phyloP scores from a whole-genome alignment of 2,113 vertebrate genomes.

The Microcebus murinus region DNA sequence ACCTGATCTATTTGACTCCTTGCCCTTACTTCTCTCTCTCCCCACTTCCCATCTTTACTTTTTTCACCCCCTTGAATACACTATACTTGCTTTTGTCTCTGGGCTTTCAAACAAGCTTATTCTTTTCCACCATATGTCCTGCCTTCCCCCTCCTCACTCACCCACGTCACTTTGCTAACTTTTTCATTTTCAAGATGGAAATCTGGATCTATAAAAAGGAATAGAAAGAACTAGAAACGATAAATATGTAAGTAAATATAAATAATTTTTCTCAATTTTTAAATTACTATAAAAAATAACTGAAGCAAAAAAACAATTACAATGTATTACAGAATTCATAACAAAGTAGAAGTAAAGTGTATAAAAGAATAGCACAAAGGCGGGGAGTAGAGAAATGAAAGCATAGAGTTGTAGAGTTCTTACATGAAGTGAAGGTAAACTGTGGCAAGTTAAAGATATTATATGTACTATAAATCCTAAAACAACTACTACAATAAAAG shows the following conservation, averaged over 20 bases:
- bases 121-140: neutral
- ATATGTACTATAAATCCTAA: neutral
- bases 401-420: neutral
- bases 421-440: neutral
- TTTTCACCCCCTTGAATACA: neutral
- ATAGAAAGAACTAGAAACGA: neutral
- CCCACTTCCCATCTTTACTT: neutral
- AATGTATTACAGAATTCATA: neutral
- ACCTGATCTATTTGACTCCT: neutral
- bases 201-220: neutral
- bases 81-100: neutral
- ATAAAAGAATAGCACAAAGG: neutral
- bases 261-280: neutral
- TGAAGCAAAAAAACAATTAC: neutral
- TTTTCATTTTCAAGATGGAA: neutral
- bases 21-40: neutral
- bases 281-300: neutral
- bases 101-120: neutral
- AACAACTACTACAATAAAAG: neutral
- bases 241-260: neutral
- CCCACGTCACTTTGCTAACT: no score
- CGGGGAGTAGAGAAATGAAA: neutral
- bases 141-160: neutral
- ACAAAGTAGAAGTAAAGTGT: neutral
- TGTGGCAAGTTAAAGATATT: neutral